Conservation (phyloP, 2,888 invertebrate genomes). For the Tineola bisselliella region DNA sequence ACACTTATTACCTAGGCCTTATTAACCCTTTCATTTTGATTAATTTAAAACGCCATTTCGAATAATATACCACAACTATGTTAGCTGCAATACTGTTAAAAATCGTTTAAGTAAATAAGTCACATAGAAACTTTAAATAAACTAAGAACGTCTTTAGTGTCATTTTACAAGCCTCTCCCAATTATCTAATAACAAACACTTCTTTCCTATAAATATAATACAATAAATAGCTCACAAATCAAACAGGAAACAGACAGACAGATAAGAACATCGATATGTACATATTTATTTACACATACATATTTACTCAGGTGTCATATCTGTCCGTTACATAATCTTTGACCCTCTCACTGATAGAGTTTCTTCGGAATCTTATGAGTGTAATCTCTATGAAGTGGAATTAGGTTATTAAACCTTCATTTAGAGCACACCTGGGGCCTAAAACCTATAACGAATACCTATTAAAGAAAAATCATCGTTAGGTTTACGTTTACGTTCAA, state of each 20-base stretch:
- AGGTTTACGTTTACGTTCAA: too few species aligned
- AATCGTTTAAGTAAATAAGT: too few species aligned
- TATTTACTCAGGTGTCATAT: background rate
- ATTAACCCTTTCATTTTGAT: too few species aligned
- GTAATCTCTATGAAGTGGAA: background rate
- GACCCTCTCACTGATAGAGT: background rate
- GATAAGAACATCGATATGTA: background rate
- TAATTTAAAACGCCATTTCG: too few species aligned
- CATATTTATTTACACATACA: background rate
- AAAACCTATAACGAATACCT: background rate
- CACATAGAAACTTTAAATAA: too few species aligned
- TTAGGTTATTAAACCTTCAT: background rate
- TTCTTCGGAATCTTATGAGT: background rate
- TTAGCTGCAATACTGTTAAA: too few species aligned
- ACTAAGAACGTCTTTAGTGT: too few species aligned
- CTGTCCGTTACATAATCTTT: background rate
- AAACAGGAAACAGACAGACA: background rate
- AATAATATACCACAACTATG: too few species aligned
- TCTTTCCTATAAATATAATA: background rate
- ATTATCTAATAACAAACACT: too few species aligned
- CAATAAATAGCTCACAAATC: background rate
- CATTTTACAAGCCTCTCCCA: too few species aligned
- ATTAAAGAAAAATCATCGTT: too few species aligned
- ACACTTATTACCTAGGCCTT: too few species aligned
- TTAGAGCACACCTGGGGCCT: background rate